Evolutionary conservation across 2,797 vertebrate genomes (phyloP).

Genomic region (Vultur gryphus): DNA sequence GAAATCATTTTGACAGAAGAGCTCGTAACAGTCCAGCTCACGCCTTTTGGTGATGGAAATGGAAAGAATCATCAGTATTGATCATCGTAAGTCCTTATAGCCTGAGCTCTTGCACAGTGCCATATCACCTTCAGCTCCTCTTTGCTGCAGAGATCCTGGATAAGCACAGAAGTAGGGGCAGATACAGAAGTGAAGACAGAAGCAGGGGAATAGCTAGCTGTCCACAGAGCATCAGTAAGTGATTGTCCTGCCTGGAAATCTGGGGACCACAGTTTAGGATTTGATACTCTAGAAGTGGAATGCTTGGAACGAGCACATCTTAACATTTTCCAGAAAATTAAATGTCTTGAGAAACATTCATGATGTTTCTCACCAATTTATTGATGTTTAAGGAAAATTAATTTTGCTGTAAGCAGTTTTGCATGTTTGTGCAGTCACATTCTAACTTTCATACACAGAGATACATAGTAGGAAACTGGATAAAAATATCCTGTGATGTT

Average conservation of each 20-base stretch:
- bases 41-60: not conserved
- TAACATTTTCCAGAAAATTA: not conserved
- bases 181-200: not conserved
- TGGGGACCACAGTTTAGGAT: fast-evolving
- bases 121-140: not conserved
- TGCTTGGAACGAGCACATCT: not conserved
- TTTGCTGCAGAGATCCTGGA: not conserved
- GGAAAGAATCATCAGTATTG: not conserved
- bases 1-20: slow-evolving; percentile 12
- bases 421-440: not conserved
- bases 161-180: not conserved
- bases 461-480: not conserved
- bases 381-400: not conserved
- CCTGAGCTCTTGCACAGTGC: not conserved
- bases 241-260: fast-evolving
- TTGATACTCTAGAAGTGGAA: not conserved
- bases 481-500: not conserved
- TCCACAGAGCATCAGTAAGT: not conserved
- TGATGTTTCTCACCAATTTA: not conserved
- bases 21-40: not conserved
- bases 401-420: not conserved
- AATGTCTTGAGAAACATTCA: not conserved
- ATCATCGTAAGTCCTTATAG: not conserved
- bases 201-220: not conserved
- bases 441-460: not conserved